Evolutionary conservation across 2,797 vertebrate genomes (phyloP), one percentile per base, ranked within the genome.

Genomic region (Rhadinocentrus ornatus): DNA sequence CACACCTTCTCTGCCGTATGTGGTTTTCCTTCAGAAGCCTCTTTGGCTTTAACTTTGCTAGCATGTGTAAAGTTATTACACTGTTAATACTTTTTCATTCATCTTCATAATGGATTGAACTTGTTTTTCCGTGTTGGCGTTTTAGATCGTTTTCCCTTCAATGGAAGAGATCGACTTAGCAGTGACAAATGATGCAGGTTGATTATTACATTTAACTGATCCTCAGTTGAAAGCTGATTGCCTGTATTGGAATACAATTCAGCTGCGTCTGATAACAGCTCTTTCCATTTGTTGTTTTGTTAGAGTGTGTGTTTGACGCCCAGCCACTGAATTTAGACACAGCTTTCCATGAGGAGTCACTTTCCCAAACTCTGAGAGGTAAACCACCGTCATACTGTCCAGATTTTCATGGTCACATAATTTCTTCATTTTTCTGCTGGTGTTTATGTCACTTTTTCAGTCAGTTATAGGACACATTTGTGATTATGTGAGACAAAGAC

Each of bases 81-180:
- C 48, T 61, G 16, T 48, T 26, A 8, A 5, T 15, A 44, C 11
- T 18, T 44, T 44, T 4, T 4, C 18, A n/a, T n/a, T 22, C 10
- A 9, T 48, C 44, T 48, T 48, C 8, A n/a, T 48, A 27, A 27
- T 5, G 50, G 3, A 15, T 22, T 50, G 18, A 50, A 31, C 1
- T 37, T 73, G 3, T 35, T 29, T 54, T 55, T 75, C 6, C 64
- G 5, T 77, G 75, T 71, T 75, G 46, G 71, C 6, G 0, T 59
- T 24, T 54, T 34, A 94, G 93, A 88, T 92, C 44, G 37, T 69
- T 75, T 92, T 92, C 56, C 71, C 80, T 48, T 73, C 70, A n/a
- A 26, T 86, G 84, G 89, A 93, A n/a, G 91, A 92, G 27, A 64
- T 62, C 22, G 84, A 90, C 60, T 74, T 53, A 9, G 69, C 55